phyloP scores from a whole-genome alignment of 2,888 invertebrate genomes.

The Ophioninae sp. region DNA sequence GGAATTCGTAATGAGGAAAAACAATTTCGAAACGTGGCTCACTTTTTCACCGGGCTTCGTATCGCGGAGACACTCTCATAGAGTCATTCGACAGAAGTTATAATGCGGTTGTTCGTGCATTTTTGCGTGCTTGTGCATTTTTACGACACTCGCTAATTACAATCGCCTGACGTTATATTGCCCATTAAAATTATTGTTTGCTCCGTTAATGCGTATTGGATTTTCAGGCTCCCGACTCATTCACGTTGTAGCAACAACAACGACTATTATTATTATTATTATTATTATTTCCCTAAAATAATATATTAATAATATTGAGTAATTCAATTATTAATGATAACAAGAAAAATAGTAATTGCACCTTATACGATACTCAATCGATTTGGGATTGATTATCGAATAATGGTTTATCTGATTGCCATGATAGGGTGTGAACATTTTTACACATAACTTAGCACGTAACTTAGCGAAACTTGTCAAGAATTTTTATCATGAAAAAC shows the following conservation, averaged over 20 bases:
- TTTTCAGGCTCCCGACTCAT: not conserved
- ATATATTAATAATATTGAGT: too few relatives aligned
- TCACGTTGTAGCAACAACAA: not conserved
- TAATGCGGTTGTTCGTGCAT: not conserved
- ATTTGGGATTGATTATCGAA: too few relatives aligned
- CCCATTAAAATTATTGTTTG: not conserved
- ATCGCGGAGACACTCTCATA: too few relatives aligned
- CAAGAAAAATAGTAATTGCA: too few relatives aligned
- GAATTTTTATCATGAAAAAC: too few relatives aligned
- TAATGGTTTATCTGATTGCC: too few relatives aligned
- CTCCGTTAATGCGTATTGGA: not conserved
- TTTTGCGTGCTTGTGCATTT: not conserved
- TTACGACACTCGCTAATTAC: not conserved
- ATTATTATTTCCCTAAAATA: too few relatives aligned
- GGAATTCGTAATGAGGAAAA: not conserved
- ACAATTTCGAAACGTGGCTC: not conserved
- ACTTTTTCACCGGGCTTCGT: not conserved
- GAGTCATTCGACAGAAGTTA: not conserved
- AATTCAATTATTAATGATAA: too few relatives aligned
- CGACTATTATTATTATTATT: not conserved
- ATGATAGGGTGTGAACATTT: too few relatives aligned
- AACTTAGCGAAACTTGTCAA: too few relatives aligned
- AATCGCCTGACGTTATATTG: not conserved
- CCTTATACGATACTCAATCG: too few relatives aligned
- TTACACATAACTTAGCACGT: too few relatives aligned